Evolutionary conservation across 2,888 invertebrate species (phyloP), one percentile per base, ranked within the genome.

Genomic region (Emmelina monodactyla): DNA sequence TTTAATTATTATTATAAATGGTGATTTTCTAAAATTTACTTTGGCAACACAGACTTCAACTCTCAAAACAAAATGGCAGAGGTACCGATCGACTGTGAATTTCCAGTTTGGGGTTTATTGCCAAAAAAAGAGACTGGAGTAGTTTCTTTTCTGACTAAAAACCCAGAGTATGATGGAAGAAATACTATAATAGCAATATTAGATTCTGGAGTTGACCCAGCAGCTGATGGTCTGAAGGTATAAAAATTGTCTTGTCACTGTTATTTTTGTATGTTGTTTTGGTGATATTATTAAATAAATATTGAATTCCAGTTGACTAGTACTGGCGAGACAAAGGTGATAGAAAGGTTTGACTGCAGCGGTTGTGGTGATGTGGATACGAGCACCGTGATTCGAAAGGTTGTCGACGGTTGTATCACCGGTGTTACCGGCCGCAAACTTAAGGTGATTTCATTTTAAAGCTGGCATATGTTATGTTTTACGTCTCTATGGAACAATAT

Each of bases 301-400:
- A n/a, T n/a, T n/a, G n/a, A n/a, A n/a, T n/a, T n/a, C n/a, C 62
- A 97, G 96, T 82, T 86, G 45, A 92, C 97, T 11, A 87, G 89
- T 39, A 91, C 93, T 62, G 96, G 96, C 29, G 88, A 91, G 54
- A 85, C 89, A 12, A 99, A 99, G 81, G 88, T 99, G 33, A 88
- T 98, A 54, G 97, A 97, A 66, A 85, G 97, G 40, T 92, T 89
- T 60, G 97, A 99, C 79, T 95, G 96, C 57, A 93, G 93, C 50
- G 99, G 99, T 13, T 91, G 94, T 58, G 99, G 98, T 3, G 98
- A 99, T 84, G 95, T 98, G 37, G 93, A 93, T 65, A 96, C 94
- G 5, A 89, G 89, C 34, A 73, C 80, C n/a, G 51, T 72, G 46
- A 58, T 70, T 40, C 78, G 62, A 39, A 82, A 83, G 53, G 46